Base-by-base conservation (phyloP, 2,888 invertebrate species). In the Phengaris alcon region DNA sequence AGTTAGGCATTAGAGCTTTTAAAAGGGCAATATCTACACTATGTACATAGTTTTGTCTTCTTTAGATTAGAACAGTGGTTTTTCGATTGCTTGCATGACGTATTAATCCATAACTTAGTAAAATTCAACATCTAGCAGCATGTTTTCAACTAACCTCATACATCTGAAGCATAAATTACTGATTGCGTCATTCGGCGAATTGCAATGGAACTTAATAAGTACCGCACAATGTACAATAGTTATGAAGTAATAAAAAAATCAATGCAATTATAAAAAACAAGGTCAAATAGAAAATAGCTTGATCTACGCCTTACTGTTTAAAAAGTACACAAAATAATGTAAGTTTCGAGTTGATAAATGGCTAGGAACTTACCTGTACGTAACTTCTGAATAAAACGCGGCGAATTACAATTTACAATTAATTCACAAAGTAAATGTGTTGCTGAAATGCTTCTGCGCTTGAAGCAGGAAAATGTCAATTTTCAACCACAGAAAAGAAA, bases 211-310 rank as follows among this genome's bases (percentile, higher is more conserved):
- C 48, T 48, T 48, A 48, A 69, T 13, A 69, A 69, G 69, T 69
- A 48, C 48, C 46, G 35, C 13, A 54, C 52, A 10, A 52, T 72
- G 72, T 72, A 52, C 52, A 52, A 52, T 72, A 52, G 52, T 46
- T 68, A 46, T 2, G 15, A 51, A 72, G 35, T 72, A 51, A 69
- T 48, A 72, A 72, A 51, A 72, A 54, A 70, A 70, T 72, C 72
- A 72, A 72, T 72, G 72, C 15, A 52, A 54, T 72, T 72, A 35
- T 54, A 72, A 54, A 72, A 72, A 72, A 52, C 72, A 54, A 72
- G 72, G 72, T 54, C 72, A 72, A 72, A 54, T 54, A 54, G 13
- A 54, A 44, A 54, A 12, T 6, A 72, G 35, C 13, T 52, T 22
- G 12, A 54, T 35, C 35, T 54, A 54, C 54, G 72, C 35, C 52